A percentile compares a stretch with the other conserved stretches of the same genome.
phyloP scores from a whole-genome alignment of 1,140 invertebrate genomes.

The Sarcophaga peregrina region DNA sequence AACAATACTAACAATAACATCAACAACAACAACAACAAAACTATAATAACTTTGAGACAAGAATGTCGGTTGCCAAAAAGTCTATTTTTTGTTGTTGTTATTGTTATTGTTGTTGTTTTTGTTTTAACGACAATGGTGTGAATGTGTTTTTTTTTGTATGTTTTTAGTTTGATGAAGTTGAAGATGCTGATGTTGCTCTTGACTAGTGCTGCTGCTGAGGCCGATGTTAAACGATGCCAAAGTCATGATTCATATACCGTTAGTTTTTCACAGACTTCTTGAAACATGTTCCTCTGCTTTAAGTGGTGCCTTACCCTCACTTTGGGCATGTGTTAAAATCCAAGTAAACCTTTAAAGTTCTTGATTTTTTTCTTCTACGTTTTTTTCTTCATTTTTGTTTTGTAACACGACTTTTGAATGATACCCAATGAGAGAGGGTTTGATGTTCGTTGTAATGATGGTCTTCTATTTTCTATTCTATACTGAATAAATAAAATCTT shows the following conservation, averaged over 20 bases:
- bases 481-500: conserved; percentile 5
- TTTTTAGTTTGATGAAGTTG: background rate
- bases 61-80: conserved; percentile 24
- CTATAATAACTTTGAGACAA: background rate
- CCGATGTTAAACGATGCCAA: conserved; percentile 55
- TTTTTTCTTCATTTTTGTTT: too few species aligned
- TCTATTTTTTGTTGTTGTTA: background rate
- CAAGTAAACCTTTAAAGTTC: too few species aligned
- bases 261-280: conserved; percentile 54
- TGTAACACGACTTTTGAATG: background rate
- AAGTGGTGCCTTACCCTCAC: too few species aligned
- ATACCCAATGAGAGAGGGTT: background rate
- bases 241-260: conserved; percentile 66
- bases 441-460: background rate
- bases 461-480: background rate
- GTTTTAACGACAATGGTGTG: background rate
- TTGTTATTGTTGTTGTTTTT: too few species aligned
- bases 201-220: background rate
- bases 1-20: conserved; percentile 44
- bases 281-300: background rate
- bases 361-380: too few species aligned
- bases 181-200: background rate
- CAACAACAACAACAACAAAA: background rate
- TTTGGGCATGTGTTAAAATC: too few species aligned
- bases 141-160: background rate